Percentiles rank a stretch among this genome's conserved stretches.
These are phyloP conservation scores for Fringilla coelebs DNA, from an alignment of 2,797 vertebrate species.

Conservation along the genomic window DNA sequence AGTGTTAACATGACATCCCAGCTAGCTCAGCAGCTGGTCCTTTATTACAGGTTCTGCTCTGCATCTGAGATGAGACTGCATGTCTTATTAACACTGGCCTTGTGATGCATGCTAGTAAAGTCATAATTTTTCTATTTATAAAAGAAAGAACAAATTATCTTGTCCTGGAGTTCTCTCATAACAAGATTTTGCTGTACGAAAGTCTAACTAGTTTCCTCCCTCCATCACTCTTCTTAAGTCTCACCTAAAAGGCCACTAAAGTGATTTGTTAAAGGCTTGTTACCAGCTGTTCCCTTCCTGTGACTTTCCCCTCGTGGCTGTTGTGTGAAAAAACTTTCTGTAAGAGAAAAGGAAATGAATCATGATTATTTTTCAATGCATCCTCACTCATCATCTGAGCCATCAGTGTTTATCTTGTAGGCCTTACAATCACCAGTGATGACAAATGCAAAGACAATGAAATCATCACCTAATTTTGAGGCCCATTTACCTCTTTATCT, in stretches of 20 bases:
- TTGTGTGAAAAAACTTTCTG: neutral
- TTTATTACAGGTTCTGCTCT: neutral
- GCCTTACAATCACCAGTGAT: neutral
- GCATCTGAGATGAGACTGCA: neutral
- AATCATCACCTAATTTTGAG: neutral
- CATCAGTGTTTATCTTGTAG: neutral
- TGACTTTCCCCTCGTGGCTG: neutral
- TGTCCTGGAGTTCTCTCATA: neutral
- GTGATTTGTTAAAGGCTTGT: neutral
- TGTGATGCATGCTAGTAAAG: neutral
- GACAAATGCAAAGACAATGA: neutral
- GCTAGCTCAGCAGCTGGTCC: neutral
- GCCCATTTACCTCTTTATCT: neutral
- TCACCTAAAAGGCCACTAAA: neutral
- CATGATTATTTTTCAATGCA: neutral
- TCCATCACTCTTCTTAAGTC: neutral
- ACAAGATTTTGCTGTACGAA: conserved; percentile 2
- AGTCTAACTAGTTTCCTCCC: neutral
- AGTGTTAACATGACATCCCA: neutral
- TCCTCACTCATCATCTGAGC: neutral
- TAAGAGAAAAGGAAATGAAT: neutral
- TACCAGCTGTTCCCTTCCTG: neutral
- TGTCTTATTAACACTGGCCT: neutral
- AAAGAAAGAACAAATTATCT: neutral
- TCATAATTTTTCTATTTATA: neutral